Evolutionary conservation across 2,113 vertebrate genomes (phyloP).

Genomic region (Poeciliopsis retropinna): DNA sequence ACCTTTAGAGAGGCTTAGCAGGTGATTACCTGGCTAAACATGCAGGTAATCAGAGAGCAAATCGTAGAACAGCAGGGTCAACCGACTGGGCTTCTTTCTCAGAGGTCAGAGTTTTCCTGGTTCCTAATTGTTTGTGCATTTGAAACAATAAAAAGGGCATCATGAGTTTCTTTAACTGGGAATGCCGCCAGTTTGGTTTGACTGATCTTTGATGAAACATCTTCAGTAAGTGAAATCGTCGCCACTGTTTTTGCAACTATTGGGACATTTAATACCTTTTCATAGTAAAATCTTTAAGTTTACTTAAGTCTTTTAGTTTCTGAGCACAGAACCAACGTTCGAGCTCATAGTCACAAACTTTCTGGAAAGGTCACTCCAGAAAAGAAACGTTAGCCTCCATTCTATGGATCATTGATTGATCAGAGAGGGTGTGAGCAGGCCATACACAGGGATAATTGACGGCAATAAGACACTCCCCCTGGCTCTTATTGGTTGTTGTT

Average conservation of each 20-base stretch:
- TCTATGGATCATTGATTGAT: too few relatives aligned
- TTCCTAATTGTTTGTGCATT: background rate
- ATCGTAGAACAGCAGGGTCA: constrained; percentile 35
- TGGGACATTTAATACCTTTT: background rate
- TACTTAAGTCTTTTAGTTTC: background rate
- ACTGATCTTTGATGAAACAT: too few relatives aligned
- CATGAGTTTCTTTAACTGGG: background rate
- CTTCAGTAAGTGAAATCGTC: too few relatives aligned
- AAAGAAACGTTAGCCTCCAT: too few relatives aligned
- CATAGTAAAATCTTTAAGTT: background rate
- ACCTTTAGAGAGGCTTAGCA: constrained; percentile 58
- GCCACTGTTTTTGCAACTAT: too few relatives aligned
- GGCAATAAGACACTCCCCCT: too few relatives aligned
- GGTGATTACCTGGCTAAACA: constrained; percentile 52
- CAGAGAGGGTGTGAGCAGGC: too few relatives aligned
- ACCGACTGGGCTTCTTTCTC: constrained; percentile 10
- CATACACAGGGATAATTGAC: too few relatives aligned
- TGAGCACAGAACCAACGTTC: too few relatives aligned
- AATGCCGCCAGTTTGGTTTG: background rate
- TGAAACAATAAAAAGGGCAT: background rate
- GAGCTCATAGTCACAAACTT: too few relatives aligned
- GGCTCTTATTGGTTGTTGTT: too few relatives aligned
- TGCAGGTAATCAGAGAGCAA: constrained; percentile 51
- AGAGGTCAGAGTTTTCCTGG: background rate
- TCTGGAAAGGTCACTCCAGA: too few relatives aligned